phyloP scores from a whole-genome alignment of 53 echinoderm and acorn worm species.

The Echinometra lucunter region DNA sequence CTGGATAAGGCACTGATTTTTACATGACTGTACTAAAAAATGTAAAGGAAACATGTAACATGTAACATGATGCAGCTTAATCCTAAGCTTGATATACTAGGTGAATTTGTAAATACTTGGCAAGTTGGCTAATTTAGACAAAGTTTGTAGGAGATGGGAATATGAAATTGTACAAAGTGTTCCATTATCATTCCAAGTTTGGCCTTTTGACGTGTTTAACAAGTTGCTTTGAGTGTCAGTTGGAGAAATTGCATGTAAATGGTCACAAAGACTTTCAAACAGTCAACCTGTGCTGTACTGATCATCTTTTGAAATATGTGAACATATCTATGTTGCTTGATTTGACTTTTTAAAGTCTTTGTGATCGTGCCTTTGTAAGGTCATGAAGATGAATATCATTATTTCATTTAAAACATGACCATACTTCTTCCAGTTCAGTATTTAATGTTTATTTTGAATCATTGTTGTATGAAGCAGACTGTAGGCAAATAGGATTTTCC shows the following conservation, averaged over 20 bases:
- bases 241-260: not conserved
- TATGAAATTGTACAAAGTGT: conserved; percentile 20
- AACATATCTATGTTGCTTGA: too few relatives aligned
- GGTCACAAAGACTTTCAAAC: too few relatives aligned
- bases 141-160: not conserved
- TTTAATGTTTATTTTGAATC: not conserved
- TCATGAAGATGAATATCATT: not conserved
- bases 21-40: not conserved
- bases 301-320: too few relatives aligned
- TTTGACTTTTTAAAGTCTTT: too few relatives aligned
- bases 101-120: not conserved
- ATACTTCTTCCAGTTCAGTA: not conserved
- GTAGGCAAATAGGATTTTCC: too few relatives aligned
- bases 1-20: too few relatives aligned
- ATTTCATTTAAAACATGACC: not conserved
- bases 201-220: conserved; percentile 3
- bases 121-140: not conserved
- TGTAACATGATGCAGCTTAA: not conserved
- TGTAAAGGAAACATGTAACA: not conserved
- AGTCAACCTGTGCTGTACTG: too few relatives aligned
- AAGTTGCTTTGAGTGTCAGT: not conserved
- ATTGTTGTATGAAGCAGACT: not conserved
- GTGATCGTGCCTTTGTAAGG: not conserved
- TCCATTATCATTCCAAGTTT: conserved; percentile 39
- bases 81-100: not conserved